Evolutionary conservation across 2,797 vertebrate species (phyloP).

Genomic region (Muraenolepis orangiensis): DNA sequence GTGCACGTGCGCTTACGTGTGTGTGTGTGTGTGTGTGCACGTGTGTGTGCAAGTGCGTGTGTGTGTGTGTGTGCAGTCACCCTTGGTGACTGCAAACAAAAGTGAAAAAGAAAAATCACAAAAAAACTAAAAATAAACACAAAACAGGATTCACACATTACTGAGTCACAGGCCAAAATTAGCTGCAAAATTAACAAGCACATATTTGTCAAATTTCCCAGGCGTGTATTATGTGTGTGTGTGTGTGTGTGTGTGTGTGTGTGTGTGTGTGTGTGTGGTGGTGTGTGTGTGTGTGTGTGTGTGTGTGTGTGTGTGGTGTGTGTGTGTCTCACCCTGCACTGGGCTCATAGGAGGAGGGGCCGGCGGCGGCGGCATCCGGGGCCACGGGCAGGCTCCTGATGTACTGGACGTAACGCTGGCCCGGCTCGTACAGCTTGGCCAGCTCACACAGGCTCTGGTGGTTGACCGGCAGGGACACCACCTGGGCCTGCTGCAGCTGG

Average conservation of each 20-base stretch:
- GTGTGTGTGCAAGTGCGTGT: not conserved
- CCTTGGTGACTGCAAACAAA: not conserved
- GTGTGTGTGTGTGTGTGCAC: constrained; percentile 10
- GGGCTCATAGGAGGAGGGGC: not conserved
- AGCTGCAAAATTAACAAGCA: not conserved
- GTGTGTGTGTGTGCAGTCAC: constrained; percentile 7
- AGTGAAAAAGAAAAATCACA: not conserved
- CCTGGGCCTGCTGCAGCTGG: constrained; percentile 93
- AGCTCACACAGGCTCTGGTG: constrained; percentile 90
- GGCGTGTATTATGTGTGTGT: not conserved
- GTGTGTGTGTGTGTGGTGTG: not conserved
- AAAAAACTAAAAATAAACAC: not conserved
- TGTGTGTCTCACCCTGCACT: constrained; percentile 61
- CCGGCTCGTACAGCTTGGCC: constrained; percentile 93
- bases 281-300: not conserved
- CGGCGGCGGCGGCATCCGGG: constrained; percentile 19
- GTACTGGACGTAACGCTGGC: constrained; percentile 89
- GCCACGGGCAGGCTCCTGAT: constrained; percentile 82
- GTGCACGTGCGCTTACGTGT: not conserved
- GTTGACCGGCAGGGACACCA: constrained; percentile 86
- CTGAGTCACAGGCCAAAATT: not conserved
- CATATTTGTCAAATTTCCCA: no score
- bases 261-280: not conserved
- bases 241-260: not conserved
- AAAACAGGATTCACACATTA: not conserved